phyloP scores from a whole-genome alignment of 2,113 vertebrate genomes.

The Empidonax traillii region DNA sequence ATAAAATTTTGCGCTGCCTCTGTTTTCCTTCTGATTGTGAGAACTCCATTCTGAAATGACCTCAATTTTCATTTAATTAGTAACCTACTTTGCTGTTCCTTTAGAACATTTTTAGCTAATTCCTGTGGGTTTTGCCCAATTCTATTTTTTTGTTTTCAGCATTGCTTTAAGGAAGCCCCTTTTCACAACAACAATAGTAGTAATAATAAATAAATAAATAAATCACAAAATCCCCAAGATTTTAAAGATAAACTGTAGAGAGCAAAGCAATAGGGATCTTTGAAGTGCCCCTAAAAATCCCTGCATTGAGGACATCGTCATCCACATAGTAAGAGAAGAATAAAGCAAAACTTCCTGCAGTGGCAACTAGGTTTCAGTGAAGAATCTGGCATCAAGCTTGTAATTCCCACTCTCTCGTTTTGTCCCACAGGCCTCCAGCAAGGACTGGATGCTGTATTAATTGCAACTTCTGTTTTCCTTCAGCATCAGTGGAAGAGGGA shows the following conservation, averaged over 20 bases:
- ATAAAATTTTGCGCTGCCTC: not conserved
- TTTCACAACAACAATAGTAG: not conserved
- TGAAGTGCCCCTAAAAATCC: not conserved
- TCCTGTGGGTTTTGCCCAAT: slow-evolving; percentile 45
- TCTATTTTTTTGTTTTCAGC: not conserved
- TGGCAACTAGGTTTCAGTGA: not conserved
- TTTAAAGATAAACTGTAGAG: not conserved
- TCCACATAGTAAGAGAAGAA: not conserved
- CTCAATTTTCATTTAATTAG: slow-evolving; percentile 51
- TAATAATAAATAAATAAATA: not conserved
- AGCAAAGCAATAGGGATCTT: not conserved
- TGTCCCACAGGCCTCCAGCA: not conserved
- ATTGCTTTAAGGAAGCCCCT: not conserved
- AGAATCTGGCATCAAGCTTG: not conserved
- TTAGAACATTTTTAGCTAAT: slow-evolving; percentile 47
- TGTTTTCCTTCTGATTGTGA: not conserved
- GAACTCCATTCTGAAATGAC: not conserved
- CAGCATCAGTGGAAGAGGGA: not conserved
- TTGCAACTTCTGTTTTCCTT: not conserved
- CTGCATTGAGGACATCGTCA: not conserved
- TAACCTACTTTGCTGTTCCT: slow-evolving; percentile 34
- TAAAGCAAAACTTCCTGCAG: not conserved
- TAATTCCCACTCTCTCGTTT: not conserved
- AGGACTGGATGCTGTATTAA: not conserved
- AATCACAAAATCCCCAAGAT: not conserved